Evolutionary conservation across 2,888 invertebrate species (phyloP), one percentile per base, ranked within the genome.

Genomic region (Meliscaeva auricollis): DNA sequence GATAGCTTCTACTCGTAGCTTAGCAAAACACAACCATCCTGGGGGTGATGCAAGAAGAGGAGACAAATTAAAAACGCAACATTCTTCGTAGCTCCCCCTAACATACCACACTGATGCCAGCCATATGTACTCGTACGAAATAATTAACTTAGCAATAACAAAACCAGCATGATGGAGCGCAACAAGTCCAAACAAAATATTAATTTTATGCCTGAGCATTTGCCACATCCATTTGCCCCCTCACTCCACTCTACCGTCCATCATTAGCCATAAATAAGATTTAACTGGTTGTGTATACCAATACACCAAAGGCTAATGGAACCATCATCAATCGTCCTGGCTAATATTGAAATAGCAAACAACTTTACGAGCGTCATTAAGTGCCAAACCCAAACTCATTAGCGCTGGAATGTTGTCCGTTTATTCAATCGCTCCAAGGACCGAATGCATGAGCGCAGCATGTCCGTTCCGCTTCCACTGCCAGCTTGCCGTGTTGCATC

Each of bases 301-400:
- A 58, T 66, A 66, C 66, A 50, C 44, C 46, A 64, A 80, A 68
- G 74, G 56, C 72, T 82, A 68, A 77, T 73, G 77, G 46, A 60
- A 73, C 60, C 77, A 68, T 73, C 77, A 72, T 82, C 72, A 82
- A 77, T 82, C 72, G 77, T 72, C 72, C 77, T 77, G 52, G 82
- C 77, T 70, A 54, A 54, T 72, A 72, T 84, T 80, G 75, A 80
- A 66, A 75, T 75, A 80, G 70, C 84, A 79, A 84, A 72, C 80
- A 80, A 72, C 72, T 80, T 80, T 70, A 76, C 80, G 66, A 75
- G 70, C 69, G 72, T 72, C 75, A 80, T 84, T 84, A 80, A 84
- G 75, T 66, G 84, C 84, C 84, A 68, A 80, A 84, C 84, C 84
- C 84, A 75, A 84, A 84, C 80, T 84, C 80, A 84, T 84, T 84